These are phyloP conservation scores for Halichondria panicea DNA, from an alignment of 37 sponge, comb jelly and placozoan genomes.

Conservation along the genomic window DNA sequence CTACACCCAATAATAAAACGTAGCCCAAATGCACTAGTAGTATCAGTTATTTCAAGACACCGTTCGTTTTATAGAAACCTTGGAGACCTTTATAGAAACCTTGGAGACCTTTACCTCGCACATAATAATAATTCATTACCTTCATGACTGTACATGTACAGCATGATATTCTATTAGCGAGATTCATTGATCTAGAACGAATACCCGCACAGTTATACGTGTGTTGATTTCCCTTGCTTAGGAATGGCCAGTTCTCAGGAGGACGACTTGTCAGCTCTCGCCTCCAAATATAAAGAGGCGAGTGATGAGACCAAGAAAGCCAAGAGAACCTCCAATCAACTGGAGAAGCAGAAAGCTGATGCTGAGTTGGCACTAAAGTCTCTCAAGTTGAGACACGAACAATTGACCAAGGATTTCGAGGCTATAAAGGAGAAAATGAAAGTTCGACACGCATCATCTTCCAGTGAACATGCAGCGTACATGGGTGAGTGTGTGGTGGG, in stretches of 20 bases:
- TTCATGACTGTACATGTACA: no score
- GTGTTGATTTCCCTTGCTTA: background rate
- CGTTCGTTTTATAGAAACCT: no score
- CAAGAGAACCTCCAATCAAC: constrained; percentile 4
- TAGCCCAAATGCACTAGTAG: no score
- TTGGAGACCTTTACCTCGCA: no score
- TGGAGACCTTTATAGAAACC: no score
- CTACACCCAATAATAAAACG: no score
- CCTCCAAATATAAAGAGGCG: constrained; percentile 7
- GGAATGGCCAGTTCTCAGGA: constrained; percentile 16
- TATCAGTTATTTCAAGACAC: no score
- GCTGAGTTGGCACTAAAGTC: constrained; percentile 40
- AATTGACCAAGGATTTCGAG: constrained; percentile 19
- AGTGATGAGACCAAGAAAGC: constrained; percentile 16
- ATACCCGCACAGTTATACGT: background rate
- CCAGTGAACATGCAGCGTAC: constrained; percentile 1
- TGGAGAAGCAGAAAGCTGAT: constrained; percentile 27
- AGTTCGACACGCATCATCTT: background rate
- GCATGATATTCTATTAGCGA: background rate
- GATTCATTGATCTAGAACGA: background rate
- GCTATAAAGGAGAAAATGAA: constrained; percentile 9
- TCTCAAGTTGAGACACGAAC: constrained; percentile 24
- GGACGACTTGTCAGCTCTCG: constrained; percentile 10
- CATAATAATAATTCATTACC: no score
- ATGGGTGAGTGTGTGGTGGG: background rate